These are phyloP conservation scores for Lepidotrigona ventralis DNA, from an alignment of 1,140 invertebrate genomes.

Conservation along the genomic window DNA sequence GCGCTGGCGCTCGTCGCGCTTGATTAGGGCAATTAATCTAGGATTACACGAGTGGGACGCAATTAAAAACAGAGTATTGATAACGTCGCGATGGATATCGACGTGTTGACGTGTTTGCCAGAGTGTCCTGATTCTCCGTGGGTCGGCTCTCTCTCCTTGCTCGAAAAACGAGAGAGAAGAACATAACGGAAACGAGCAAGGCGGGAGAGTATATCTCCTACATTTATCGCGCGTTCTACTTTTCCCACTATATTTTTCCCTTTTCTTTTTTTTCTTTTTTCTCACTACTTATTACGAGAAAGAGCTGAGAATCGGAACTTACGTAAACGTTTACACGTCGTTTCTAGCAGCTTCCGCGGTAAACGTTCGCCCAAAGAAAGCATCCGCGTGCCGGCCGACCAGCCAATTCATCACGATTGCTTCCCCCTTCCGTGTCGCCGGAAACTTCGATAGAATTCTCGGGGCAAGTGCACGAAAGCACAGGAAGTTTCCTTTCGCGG, in stretches of 20 bases:
- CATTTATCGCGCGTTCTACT: not conserved
- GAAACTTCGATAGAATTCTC: slow-evolving; percentile 10
- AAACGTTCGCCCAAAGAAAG: not conserved
- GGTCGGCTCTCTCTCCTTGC: too few species aligned
- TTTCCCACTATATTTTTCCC: not conserved
- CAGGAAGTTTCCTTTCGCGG: not conserved
- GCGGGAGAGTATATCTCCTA: not conserved
- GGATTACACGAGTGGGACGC: slow-evolving; percentile 14
- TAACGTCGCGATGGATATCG: slow-evolving; percentile 9
- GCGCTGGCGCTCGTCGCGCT: not conserved
- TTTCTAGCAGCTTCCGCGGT: too few species aligned
- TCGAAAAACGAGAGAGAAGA: not conserved
- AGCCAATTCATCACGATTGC: slow-evolving; percentile 1
- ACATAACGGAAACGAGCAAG: not conserved
- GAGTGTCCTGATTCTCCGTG: not conserved
- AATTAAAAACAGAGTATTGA: slow-evolving; percentile 26
- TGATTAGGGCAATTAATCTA: slow-evolving; percentile 5
- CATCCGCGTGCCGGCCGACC: not conserved
- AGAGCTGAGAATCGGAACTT: not conserved
- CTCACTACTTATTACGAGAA: not conserved
- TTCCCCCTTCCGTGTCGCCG: not conserved
- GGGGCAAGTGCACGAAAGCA: not conserved
- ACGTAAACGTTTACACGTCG: not conserved
- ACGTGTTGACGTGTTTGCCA: not conserved
- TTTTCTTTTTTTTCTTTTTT: not conserved